Evolutionary conservation across 2,797 vertebrate species (phyloP), one percentile per base, ranked within the genome.

Genomic region (Octomys mimax): DNA sequence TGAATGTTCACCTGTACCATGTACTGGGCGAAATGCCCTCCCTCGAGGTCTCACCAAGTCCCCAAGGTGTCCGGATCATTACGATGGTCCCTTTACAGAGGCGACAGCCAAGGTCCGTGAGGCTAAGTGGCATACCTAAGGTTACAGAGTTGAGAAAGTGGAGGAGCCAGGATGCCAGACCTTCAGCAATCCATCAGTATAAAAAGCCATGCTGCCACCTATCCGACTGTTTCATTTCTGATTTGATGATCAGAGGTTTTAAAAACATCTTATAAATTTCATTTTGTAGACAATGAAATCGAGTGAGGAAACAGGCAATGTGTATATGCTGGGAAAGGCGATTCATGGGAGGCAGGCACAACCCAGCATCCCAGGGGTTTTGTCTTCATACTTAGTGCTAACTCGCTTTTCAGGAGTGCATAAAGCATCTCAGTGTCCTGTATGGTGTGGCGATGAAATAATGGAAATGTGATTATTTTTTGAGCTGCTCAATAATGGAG

Each of bases 251-350:
- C 0, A 1, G 91, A 97, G 57, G 64, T 80, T 97, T 98, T 96
- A 80, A 96, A 96, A 95, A 82, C 93, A 93, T 93, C 78, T 97
- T 97, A 95, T 92, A 96, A 96, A 96, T 92, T 64, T 62, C 75
- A 92, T 92, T 97, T 97, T 96, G 92, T 95, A 92, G 96, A 87
- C 89, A 92, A 78, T 97, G 70, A 96, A 93, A 96, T 92, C 78
- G 75, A 97, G 79, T 68, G 70, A 89, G 96, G 95, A 97, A 96
- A 87, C 31, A 64, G 75, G 91, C 33, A 92, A 83, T 75, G 49
- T 61, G 62, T 33, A 16, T 4, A 0, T 89, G 92, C 91, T 93
- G 36, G 19, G 96, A 94, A 95, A 93, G 89, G 49, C 59, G 80
- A 95, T 90, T 84, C 59, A 36, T 33, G 9, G 33, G 83, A 94